Evolutionary conservation across 2,113 vertebrate genomes (phyloP), one percentile per base, ranked within the genome.

Genomic region (Saimiri boliviensis): DNA sequence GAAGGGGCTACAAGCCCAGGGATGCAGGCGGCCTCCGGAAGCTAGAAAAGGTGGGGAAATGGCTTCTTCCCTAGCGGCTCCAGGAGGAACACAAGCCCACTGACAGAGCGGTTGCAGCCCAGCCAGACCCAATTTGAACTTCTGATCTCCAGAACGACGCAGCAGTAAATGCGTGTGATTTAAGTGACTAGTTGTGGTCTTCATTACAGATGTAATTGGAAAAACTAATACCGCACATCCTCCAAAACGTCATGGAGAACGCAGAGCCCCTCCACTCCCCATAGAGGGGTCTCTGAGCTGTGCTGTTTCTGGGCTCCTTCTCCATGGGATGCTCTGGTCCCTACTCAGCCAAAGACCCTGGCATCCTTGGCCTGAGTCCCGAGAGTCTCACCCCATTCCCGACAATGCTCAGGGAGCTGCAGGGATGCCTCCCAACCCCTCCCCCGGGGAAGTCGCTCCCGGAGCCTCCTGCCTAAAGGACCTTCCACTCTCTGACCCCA

Each of bases 121-220:
- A 0, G 2, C 1, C 20, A 20, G 45, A 30, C 54, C 76, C 32
- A 0, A 0, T 1, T 6, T 2, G 6, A 47, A 23, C 37, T 25
- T 73, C 58, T 37, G n/a, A 14, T n/a, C 70, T n/a, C 40, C 8
- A 19, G 7, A 60, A 40, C 23, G 1, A 5, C 1, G 3, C 14
- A 4, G 4, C 16, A 25, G 1, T 3, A 5, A 2, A 4, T 20
- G 8, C 4, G 30, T 10, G 21, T 13, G 21, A 0, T 27, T 27
- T 13, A 32, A 20, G 68, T 8, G 5, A 9, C 40, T 7, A 19
- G 5, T 1, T 8, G 11, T 5, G 3, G 10, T 3, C 0, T 3
- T 60, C n/a, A 20, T 45, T 35, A 58, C 16, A 68, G 49, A 71
- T 11, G 2, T 49, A 14, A 1, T 4, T 4, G 1, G 42, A 52